These are phyloP conservation scores for Acanthosepion esculentum DNA, from an alignment of 2,888 invertebrate genomes.

Conservation along the genomic window DNA sequence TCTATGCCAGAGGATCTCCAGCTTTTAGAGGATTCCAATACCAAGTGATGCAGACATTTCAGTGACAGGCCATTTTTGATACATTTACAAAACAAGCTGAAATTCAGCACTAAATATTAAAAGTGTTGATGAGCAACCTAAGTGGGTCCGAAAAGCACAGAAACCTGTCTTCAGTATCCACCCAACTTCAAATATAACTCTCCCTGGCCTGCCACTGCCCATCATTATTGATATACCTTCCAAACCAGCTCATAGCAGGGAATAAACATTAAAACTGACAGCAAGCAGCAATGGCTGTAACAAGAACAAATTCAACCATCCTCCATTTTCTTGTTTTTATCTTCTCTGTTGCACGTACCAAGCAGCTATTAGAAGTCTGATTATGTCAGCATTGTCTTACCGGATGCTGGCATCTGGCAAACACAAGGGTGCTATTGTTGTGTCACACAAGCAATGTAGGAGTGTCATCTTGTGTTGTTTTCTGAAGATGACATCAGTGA, in stretches of 20 bases:
- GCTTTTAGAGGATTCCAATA: not conserved
- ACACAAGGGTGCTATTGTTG: not conserved
- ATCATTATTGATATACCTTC: not conserved
- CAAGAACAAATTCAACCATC: not conserved
- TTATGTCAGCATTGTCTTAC: not conserved
- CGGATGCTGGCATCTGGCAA: not conserved
- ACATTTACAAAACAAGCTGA: not conserved
- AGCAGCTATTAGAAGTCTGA: not conserved
- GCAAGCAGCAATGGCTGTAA: not conserved
- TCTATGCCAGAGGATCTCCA: not conserved
- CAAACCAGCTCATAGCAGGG: not conserved
- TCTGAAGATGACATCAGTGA: not conserved
- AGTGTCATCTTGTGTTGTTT: not conserved
- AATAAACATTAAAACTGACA: not conserved
- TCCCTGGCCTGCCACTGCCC: not conserved
- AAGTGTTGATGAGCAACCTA: not conserved
- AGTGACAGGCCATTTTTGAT: not conserved
- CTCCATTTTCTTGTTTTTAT: not conserved
- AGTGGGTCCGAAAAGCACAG: not conserved
- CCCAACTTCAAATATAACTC: not conserved
- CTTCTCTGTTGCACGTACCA: not conserved
- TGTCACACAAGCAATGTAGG: not conserved
- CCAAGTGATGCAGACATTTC: not conserved
- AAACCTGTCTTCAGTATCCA: not conserved
- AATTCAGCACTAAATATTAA: slow-evolving; percentile 33